Conservation (phyloP, 1,140 invertebrate genomes). For the Ceratina calcarata region DNA sequence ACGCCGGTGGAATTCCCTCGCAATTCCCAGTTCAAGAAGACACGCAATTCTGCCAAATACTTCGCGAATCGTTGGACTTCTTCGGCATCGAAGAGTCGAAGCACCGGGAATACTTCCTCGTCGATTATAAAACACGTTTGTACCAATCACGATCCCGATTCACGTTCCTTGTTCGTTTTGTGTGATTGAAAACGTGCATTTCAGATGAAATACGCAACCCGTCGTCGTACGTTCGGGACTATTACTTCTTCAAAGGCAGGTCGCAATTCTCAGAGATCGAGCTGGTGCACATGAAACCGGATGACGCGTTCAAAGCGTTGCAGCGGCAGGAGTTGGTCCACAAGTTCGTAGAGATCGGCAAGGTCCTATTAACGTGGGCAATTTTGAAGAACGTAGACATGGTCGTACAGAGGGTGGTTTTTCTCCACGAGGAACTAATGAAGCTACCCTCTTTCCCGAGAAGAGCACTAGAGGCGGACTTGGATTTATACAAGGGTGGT, state of each 20-base stretch:
- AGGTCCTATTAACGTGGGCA: conserved; percentile 93
- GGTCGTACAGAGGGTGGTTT: conserved; percentile 97
- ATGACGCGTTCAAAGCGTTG: conserved; percentile 94
- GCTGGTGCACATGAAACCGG: conserved; percentile 95
- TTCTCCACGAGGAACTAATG: conserved; percentile 99
- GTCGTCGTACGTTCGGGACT: conserved; percentile 96
- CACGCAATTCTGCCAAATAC: conserved; percentile 97
- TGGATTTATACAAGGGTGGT: conserved; percentile 95
- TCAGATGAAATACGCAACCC: conserved; percentile 97
- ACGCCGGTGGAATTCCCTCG: conserved; percentile 96
- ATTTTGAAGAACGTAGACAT: conserved; percentile 95
- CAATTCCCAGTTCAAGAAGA: conserved; percentile 99
- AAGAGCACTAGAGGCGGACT: conserved; percentile 97
- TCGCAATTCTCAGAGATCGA: conserved; percentile 98
- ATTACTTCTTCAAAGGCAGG: conserved; percentile 97
- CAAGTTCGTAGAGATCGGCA: conserved; percentile 98
- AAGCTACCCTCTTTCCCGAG: conserved; percentile 99
- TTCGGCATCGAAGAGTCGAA: conserved; percentile 96
- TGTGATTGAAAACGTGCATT: conserved; percentile 51
- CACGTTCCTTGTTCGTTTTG: not conserved
- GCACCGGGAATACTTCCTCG: conserved; percentile 95
- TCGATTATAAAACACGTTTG: conserved; percentile 99
- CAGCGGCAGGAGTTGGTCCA: conserved; percentile 95
- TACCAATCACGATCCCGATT: conserved; percentile 56
- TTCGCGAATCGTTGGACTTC: conserved; percentile 97